Conservation (phyloP, 2,797 vertebrate genomes). For the Cryptoprocta ferox region DNA sequence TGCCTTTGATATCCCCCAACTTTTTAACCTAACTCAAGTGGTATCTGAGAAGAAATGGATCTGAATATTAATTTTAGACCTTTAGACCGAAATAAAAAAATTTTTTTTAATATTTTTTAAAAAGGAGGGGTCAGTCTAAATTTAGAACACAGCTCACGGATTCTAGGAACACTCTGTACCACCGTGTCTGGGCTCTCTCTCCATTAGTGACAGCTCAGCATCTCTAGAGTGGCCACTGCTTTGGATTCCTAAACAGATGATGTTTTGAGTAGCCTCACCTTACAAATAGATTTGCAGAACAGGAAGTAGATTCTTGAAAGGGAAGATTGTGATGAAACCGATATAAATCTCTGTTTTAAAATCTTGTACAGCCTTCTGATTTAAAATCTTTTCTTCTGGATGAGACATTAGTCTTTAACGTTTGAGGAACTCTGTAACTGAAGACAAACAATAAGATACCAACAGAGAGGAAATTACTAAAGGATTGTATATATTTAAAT, state of each 20-base stretch:
- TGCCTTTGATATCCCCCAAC: conserved; percentile 35
- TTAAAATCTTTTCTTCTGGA: conserved; percentile 82
- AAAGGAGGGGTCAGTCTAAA: background rate
- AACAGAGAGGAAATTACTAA: conserved; percentile 81
- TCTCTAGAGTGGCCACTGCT: conserved; percentile 21
- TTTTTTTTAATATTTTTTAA: background rate
- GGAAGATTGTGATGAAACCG: conserved; percentile 80
- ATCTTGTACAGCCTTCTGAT: conserved; percentile 83
- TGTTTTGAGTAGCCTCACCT: conserved; percentile 77
- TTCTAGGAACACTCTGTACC: background rate
- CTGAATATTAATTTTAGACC: conserved; percentile 54
- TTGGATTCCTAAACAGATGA: conserved; percentile 63
- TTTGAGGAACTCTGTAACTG: conserved; percentile 81
- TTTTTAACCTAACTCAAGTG: conserved; percentile 47
- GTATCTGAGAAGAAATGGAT: conserved; percentile 42
- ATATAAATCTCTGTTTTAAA: conserved; percentile 81
- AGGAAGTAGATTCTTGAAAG: conserved; percentile 80
- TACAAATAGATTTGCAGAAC: conserved; percentile 80
- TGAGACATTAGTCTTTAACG: conserved; percentile 83
- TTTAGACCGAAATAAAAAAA: conserved; percentile 13
- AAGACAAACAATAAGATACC: conserved; percentile 82
- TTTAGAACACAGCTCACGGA: background rate
- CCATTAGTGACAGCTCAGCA: background rate
- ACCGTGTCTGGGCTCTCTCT: background rate
- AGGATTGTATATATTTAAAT: conserved; percentile 70